Evolutionary conservation across 2,888 invertebrate species (phyloP).

Genomic region (Yponomeuta evonymella): DNA sequence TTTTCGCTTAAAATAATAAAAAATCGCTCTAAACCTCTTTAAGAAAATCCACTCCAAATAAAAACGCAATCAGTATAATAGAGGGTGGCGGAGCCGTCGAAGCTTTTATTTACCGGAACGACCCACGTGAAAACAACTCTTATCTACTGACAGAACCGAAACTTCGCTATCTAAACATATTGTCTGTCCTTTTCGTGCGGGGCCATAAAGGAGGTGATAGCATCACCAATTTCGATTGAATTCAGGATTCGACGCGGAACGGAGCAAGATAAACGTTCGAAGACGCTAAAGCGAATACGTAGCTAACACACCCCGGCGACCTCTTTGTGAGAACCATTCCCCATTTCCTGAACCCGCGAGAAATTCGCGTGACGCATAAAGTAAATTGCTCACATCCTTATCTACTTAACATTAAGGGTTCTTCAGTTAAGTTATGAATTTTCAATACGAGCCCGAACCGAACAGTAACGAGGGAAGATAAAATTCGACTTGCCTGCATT

Average conservation of each 20-base stretch:
- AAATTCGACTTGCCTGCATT: constrained; percentile 29
- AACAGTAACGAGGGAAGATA: constrained; percentile 35
- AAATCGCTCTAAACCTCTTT: background rate
- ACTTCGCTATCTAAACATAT: constrained; percentile 6
- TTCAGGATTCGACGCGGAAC: background rate
- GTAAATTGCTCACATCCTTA: constrained; percentile 55
- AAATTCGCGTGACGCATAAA: constrained; percentile 29
- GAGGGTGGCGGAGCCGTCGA: constrained; percentile 9
- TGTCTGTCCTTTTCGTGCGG: constrained; percentile 2
- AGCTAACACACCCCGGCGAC: constrained; percentile 40
- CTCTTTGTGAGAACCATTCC: constrained; percentile 39
- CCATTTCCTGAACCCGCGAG: constrained; percentile 28
- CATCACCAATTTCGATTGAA: constrained; percentile 13
- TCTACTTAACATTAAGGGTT: constrained; percentile 29
- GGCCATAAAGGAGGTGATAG: constrained; percentile 11
- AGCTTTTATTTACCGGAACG: constrained; percentile 5
- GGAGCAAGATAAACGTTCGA: constrained; percentile 18
- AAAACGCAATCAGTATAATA: constrained; percentile 18
- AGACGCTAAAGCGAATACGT: constrained; percentile 35
- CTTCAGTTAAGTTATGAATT: constrained; percentile 47
- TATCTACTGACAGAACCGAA: background rate
- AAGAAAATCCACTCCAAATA: constrained; percentile 18
- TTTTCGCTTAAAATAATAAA: background rate
- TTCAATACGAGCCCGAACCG: constrained; percentile 40
- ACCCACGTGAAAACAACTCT: background rate